Evolutionary conservation across 2,888 invertebrate genomes (phyloP).

Genomic region (Macrophya alboannulata): DNA sequence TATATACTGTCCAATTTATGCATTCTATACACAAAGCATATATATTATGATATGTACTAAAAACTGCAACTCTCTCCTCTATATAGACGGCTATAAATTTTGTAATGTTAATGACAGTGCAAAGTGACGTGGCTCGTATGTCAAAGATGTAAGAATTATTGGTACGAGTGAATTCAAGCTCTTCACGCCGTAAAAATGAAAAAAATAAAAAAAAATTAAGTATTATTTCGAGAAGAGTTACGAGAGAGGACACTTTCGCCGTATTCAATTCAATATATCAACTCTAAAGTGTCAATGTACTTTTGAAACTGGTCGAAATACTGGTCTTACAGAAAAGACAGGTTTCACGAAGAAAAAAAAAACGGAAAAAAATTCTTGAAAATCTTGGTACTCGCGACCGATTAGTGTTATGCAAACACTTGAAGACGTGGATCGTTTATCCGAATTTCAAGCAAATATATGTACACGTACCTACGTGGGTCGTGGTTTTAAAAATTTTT

Average conservation of each 20-base stretch:
- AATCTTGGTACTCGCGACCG: neutral
- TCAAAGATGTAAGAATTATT: neutral
- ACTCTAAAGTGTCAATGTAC: conserved; percentile 25
- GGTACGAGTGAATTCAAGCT: neutral
- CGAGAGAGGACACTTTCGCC: conserved; percentile 33
- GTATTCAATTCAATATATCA: conserved; percentile 1
- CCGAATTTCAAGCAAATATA: neutral
- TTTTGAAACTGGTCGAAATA: neutral
- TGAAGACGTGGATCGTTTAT: neutral
- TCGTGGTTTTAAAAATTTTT: neutral
- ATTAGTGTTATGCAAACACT: neutral
- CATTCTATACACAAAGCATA: neutral
- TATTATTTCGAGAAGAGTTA: neutral
- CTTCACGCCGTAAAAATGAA: neutral
- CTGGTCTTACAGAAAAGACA: neutral
- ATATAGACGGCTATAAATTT: neutral
- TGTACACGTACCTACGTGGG: neutral
- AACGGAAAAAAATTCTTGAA: neutral
- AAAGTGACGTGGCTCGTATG: neutral
- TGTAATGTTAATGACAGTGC: conserved; percentile 11
- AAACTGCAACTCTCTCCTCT: conserved; percentile 30
- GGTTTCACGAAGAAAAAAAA: neutral
- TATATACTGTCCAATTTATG: neutral
- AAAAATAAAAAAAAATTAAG: neutral
- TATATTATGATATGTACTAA: neutral